Evolutionary conservation across 1,140 invertebrate species (phyloP), one percentile per base, ranked within the genome.

Genomic region (Euura saliciscinereae): DNA sequence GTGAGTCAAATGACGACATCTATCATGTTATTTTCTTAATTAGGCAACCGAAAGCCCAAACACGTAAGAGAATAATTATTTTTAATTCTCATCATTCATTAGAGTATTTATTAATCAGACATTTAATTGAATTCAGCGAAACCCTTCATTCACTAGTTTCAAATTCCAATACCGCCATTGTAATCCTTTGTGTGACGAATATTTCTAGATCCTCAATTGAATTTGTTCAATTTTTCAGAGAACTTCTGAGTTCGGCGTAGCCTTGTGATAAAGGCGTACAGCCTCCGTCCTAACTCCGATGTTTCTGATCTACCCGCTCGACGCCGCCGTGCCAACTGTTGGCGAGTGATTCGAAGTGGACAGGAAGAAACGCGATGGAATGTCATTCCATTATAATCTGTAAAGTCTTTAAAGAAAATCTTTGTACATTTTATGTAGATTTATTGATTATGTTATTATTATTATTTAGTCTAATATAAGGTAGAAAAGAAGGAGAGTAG

Each of bases 241-340:
- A 88, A 80, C 80, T 88, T 65, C 76, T 88, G 73, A 86, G 87
- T 78, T 88, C 86, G 67, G 86, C 87, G 74, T 88, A 86, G 77
- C 71, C 67, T 13, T 71, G 59, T 74, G 80, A 69, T 51, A 71
- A 79, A 71, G 68, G 71, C 66, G 69, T 73, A 59, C 68, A 66
- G 75, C 79, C 77, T 85, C 83, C 84, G 84, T 85, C 84, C 82
- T 78, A 77, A 80, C 81, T 79, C 80, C 76, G 75, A 83, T 81
- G 77, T 84, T 87, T 84, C 86, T 46, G 44, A 74, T 65, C 43
- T 69, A 7, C 65, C 45, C 65, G 46, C 65, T 10, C 66, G 10
- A 74, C 45, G 45, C 51, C 7, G 43, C 46, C 44, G n/a, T 44
- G 10, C 45, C 43, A 51, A 45, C 67, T 6, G 10, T 45, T 28